Conservation (phyloP, 1,140 invertebrate genomes). For the Scaptomyza montana region DNA sequence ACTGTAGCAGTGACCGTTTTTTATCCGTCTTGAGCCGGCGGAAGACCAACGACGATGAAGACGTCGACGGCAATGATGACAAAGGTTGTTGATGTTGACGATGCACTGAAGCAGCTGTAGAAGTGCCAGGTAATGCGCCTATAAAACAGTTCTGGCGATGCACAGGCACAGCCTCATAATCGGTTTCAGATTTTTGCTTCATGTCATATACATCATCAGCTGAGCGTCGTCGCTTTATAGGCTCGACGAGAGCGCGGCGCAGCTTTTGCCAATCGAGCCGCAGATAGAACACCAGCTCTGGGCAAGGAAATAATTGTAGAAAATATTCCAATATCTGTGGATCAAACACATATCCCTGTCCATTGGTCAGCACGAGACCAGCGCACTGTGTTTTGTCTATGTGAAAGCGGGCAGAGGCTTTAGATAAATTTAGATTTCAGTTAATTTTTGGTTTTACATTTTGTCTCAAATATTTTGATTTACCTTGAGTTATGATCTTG, state of each 20-base stretch:
- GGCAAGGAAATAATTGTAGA: conserved; percentile 68
- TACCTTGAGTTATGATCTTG: conserved; percentile 62
- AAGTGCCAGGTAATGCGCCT: conserved; percentile 46
- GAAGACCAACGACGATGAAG: background rate
- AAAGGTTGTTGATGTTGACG: conserved; percentile 35
- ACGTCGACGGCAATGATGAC: background rate
- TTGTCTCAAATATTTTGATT: background rate
- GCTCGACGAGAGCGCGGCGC: conserved; percentile 29
- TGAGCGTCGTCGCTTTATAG: conserved; percentile 31
- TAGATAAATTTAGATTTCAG: background rate
- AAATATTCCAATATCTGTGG: conserved; percentile 72
- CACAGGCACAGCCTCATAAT: conserved; percentile 63
- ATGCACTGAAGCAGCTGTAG: conserved; percentile 19
- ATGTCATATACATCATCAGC: conserved; percentile 1
- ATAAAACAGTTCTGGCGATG: conserved; percentile 75
- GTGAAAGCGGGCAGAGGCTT: conserved; percentile 55
- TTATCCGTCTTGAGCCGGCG: background rate
- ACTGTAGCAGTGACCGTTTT: background rate
- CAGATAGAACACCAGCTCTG: conserved; percentile 65
- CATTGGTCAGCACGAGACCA: conserved; percentile 65
- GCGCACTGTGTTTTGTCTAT: conserved; percentile 45
- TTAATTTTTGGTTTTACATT: background rate
- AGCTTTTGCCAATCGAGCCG: conserved; percentile 63
- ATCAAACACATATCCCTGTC: conserved; percentile 67
- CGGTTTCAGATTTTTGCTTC: background rate